Conservation (phyloP, 2,113 vertebrate species). For the Chionis minor region DNA sequence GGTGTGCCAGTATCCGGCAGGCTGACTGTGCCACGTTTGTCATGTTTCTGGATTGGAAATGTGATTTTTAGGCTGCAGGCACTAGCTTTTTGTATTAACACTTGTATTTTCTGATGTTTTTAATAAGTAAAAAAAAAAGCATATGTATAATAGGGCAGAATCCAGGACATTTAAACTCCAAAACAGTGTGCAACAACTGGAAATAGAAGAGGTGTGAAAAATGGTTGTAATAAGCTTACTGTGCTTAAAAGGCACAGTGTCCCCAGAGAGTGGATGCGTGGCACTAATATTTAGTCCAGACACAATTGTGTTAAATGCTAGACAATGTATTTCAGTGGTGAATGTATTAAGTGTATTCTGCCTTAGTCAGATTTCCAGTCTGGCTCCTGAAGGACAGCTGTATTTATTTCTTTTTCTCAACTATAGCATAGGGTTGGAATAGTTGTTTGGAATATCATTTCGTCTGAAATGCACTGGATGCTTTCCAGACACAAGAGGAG, state of each 20-base stretch:
- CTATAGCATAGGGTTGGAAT: not conserved
- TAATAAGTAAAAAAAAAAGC: not conserved
- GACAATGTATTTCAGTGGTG: not conserved
- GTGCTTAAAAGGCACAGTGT: not conserved
- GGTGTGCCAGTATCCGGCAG: not conserved
- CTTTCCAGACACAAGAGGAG: not conserved
- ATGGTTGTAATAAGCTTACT: not conserved
- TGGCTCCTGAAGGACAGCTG: not conserved
- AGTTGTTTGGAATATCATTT: not conserved
- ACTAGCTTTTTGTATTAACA: not conserved
- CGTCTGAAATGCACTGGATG: not conserved
- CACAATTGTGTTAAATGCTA: not conserved
- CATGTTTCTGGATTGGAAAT: not conserved
- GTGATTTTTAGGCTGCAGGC: not conserved
- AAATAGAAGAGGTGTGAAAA: not conserved
- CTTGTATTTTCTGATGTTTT: not conserved
- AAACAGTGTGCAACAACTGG: not conserved
- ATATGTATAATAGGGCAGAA: not conserved
- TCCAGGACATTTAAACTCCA: not conserved
- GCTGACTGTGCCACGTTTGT: not conserved
- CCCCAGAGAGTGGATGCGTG: not conserved
- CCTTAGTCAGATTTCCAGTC: not conserved
- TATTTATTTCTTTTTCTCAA: not conserved
- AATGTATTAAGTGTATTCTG: not conserved
- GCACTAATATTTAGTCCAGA: not conserved